Base-by-base conservation (phyloP, 2,888 invertebrate genomes). In the Acrocera orbiculus region DNA sequence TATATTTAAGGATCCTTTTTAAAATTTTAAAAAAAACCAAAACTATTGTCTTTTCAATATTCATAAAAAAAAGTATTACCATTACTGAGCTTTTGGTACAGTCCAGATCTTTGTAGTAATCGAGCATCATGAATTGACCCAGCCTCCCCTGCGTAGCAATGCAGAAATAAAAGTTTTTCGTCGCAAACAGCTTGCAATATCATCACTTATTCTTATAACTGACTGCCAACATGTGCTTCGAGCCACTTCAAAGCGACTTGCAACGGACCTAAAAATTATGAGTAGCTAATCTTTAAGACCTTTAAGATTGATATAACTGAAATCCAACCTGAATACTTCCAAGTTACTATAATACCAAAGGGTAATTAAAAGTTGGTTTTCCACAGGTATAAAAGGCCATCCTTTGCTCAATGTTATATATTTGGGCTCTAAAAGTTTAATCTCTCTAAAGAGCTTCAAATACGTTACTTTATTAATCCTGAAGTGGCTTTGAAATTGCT, bases 71-170 rank as follows among this genome's bases (percentile, higher is more conserved):
- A 11, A 13, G 9, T 9, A 13, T 10, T 22, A 30, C 22, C 8
- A 15, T 14, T 30, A 7, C 4, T 7, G 9, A 30, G 22, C 25
- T 19, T 31, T 31, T 26, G 25, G 14, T 10, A 30, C 8, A 36
- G 16, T 28, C 25, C 32, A 2, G 32, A 32, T 32, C 36, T 32
- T 11, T 32, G 22, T 20, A 36, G 29, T 9, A 32, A 13, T 11
- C 36, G 32, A 11, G 32, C 26, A 29, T 36, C 29, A 28, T 36
- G 28, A 8, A 36, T 27, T 13, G 32, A 36, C 5, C 32, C 36
- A 17, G 29, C 36, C 32, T 36, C 32, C 6, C 28, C 32, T 9
- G 36, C 27, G 15, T 28, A 36, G 11, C 32, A 36, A 25, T 36
- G 20, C 9, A 20, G 10, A 28, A 36, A 36, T 14, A 32, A 15